Evolutionary conservation across 2,888 invertebrate genomes (phyloP), one percentile per base, ranked within the genome.

Genomic region (Nomada fabriciana): DNA sequence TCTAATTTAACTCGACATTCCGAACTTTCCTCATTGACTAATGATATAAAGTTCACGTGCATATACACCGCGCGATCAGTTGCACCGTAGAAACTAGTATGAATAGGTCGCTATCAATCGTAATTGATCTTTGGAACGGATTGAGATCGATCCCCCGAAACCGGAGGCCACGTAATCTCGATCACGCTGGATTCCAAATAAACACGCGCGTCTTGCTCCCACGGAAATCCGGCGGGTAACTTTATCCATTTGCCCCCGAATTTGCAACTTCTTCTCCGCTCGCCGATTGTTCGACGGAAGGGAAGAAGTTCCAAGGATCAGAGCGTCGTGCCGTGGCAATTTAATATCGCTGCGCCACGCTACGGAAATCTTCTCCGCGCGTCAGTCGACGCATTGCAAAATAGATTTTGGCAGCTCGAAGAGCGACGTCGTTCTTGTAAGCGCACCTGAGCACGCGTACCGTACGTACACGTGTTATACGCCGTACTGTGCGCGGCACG

Each of bases 331-430:
- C 20, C 43, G 5, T 9, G 57, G 63, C 29, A 43, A 76, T 70
- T 70, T 68, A 78, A 76, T 79, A 60, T 53, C 52, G 52, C 25
- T 50, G 23, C 55, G 68, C 67, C 50, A 59, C 57, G 43, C 70
- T 57, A 29, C 59, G 72, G 10, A 43, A 64, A 65, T 42, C 57
- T 36, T 61, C 47, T 47, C 29, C 42, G 53, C 72, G 52, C 69
- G 53, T 60, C 50, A 43, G n/a, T 55, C 61, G 69, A 43, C 59
- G 20, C 29, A 23, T 64, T 64, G 50, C 43, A 72, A 75, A 76
- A 76, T 80, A 65, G 71, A 43, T 84, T 73, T 71, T 84, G 85
- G 76, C 73, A 76, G 53, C 79, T 73, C 60, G 50, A 42, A 59
- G 43, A 9, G 53, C 4, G n/a, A 36, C 57, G 50, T 25, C 42